Base-by-base conservation (phyloP, 1,140 invertebrate genomes). In the Drosophila kurseongensis region DNA sequence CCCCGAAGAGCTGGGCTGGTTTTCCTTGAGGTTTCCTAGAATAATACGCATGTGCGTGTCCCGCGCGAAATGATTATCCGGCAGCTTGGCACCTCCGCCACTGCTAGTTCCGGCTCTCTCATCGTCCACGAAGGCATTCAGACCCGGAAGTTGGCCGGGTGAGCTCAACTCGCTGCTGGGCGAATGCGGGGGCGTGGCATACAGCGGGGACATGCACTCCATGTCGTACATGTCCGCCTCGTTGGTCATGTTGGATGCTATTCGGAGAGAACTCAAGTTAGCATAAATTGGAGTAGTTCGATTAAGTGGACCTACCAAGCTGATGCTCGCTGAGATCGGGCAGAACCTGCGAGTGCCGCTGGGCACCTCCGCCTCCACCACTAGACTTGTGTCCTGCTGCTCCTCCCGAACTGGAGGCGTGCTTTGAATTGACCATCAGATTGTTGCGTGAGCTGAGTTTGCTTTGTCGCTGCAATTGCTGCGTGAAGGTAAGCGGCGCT, bases 41-140 rank as follows among this genome's bases (percentile, higher is more conserved):
- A 98, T 97, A 67, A 97, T 97, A 78, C 96, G 94, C 97, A 98
- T 97, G 80, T 98, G 97, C 8, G 97, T 97, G 91, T 98, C 97
- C 8, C 96, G 94, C 35, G 96, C 96, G 92, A 97, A 97, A 86
- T 97, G 96, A 92, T 97, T 96, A 27, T 95, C 93, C 4, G 93
- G 93, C 42, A 91, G 60, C n/a, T 91, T 91, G 5, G 76, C 78
- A 14, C 68, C 42, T 23, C 55, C 79, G 38, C 82, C 75, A 40
- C 58, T 45, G 18, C 78, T 78, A 5, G 78, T 67, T 12, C 78
- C 84, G 23, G 90, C 93, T 90, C 92, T 72, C 61, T 86, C 93
- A 91, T 94, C 56, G 91, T 93, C 92, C 92, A 93, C 83, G 93
- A 91, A 86, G 92, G 90, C 35, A 92, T 92, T 86, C 84, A 94